phyloP scores from a whole-genome alignment of 2,888 invertebrate genomes.

The Cheilosia urbana region DNA sequence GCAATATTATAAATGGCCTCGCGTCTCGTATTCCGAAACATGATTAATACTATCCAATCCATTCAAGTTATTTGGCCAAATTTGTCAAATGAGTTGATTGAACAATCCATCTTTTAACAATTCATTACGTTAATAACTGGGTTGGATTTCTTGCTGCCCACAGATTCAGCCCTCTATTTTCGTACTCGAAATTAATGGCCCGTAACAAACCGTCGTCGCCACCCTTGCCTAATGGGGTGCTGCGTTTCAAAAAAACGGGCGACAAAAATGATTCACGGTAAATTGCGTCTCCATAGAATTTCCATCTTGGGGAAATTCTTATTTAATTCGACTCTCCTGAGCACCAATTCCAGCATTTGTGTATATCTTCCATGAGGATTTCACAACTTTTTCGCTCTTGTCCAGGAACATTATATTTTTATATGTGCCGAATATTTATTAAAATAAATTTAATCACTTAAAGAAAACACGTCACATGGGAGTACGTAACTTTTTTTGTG shows the following conservation, averaged over 20 bases:
- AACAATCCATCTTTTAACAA: constrained; percentile 6
- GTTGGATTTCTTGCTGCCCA: background rate
- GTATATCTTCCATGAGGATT: background rate
- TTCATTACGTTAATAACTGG: background rate
- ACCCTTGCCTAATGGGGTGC: background rate
- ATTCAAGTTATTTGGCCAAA: background rate
- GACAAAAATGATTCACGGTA: background rate
- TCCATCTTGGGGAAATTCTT: background rate
- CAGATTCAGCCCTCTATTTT: background rate
- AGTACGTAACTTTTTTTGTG: background rate
- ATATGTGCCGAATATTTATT: background rate
- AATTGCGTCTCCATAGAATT: background rate
- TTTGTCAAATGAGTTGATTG: constrained; percentile 13
- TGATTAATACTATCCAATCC: background rate
- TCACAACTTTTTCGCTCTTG: background rate
- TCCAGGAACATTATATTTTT: background rate
- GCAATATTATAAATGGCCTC: background rate
- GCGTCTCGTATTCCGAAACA: background rate
- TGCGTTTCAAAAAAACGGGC: background rate
- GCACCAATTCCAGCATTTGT: background rate
- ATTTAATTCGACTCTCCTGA: background rate
- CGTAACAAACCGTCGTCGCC: background rate
- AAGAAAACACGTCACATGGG: background rate
- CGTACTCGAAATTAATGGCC: background rate
- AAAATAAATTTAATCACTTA: constrained; percentile 23